Evolutionary conservation across 2,113 vertebrate species (phyloP).

Genomic region (Festucalex cinctus): DNA sequence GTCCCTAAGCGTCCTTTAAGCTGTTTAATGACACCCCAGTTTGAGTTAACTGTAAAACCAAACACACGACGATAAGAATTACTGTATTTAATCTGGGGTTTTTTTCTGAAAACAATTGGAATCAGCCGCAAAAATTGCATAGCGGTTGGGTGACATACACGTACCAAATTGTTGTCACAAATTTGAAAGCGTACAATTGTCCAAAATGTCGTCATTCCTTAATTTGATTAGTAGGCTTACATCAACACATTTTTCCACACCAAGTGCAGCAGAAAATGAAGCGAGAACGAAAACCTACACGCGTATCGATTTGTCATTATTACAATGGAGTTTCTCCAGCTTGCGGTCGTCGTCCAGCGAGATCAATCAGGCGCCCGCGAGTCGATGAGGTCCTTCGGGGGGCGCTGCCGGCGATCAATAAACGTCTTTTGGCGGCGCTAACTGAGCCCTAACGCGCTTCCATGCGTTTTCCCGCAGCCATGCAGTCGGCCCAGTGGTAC

Average conservation of each 20-base stretch:
- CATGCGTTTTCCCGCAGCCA: conserved; percentile 72
- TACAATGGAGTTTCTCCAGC: background rate
- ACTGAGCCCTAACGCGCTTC: background rate
- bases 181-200: background rate
- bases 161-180: background rate
- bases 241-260: background rate
- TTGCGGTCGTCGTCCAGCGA: background rate
- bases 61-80: too few species aligned
- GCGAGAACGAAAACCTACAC: background rate
- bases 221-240: background rate
- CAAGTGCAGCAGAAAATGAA: background rate
- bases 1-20: too few species aligned
- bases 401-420: conserved; percentile 3
- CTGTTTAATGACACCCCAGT: too few species aligned
- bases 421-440: background rate
- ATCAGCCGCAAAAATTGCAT: too few species aligned
- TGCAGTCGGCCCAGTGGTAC: conserved; percentile 96
- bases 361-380: background rate
- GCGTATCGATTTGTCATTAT: conserved; percentile 1
- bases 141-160: too few species aligned
- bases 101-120: too few species aligned
- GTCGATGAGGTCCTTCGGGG: background rate
- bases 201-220: background rate
- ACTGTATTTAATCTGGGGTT: too few species aligned
- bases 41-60: too few species aligned